Conservation (phyloP, 23 tunicate genomes). For the Aplidium turbinatum region DNA sequence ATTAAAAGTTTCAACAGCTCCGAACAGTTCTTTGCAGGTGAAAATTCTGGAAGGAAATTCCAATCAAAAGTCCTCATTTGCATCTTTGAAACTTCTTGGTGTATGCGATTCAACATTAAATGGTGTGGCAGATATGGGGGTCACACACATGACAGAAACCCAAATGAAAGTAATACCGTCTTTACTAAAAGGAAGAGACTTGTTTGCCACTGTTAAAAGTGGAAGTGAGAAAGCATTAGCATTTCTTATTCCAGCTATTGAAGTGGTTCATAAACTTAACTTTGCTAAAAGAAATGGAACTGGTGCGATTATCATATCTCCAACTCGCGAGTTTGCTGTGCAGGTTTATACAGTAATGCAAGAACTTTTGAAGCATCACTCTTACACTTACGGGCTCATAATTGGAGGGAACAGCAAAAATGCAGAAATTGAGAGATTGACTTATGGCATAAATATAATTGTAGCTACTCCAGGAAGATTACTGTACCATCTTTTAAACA, state of each 20-base stretch:
- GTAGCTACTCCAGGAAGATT: conserved; percentile 56
- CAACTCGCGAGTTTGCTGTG: conserved; percentile 36
- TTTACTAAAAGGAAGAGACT: conserved; percentile 42
- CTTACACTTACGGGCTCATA: conserved; percentile 28
- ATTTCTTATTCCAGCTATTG: conserved; percentile 44
- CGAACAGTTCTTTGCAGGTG: neutral
- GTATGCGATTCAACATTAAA: neutral
- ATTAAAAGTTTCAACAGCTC: neutral
- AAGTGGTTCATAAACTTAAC: conserved; percentile 18
- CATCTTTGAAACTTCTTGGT: neutral
- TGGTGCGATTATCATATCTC: conserved; percentile 43
- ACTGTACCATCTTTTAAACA: conserved; percentile 39
- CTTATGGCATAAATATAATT: conserved; percentile 33
- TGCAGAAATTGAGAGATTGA: conserved; percentile 30
- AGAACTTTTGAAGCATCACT: conserved; percentile 15
- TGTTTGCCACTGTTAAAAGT: conserved; percentile 27
- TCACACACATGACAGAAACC: conserved; percentile 36
- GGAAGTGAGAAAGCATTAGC: conserved; percentile 36
- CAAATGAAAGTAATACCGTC: conserved; percentile 41
- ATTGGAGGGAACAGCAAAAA: conserved; percentile 29
- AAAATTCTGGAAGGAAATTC: neutral
- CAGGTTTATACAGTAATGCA: conserved; percentile 24
- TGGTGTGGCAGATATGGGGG: neutral
- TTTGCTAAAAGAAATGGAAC: conserved; percentile 31
- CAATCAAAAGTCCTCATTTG: neutral